Percentiles rank a stretch among this genome's conserved stretches.
Evolutionary conservation across 1,140 invertebrate genomes (phyloP).

Genomic region (Diachasma alloeum): DNA sequence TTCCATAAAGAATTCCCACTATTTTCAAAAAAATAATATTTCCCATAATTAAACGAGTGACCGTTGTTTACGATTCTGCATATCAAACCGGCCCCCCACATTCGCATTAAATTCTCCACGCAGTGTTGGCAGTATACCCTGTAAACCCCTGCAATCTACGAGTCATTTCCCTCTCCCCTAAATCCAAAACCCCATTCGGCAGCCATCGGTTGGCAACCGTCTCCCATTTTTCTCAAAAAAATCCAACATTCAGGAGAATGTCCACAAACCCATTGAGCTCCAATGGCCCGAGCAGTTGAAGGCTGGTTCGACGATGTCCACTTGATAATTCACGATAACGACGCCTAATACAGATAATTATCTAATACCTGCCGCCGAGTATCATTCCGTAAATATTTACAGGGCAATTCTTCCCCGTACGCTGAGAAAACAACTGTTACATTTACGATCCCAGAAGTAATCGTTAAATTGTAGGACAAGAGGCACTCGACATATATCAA

Average conservation of each 20-base stretch:
- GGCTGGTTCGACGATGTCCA: not conserved
- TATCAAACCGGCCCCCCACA: not conserved
- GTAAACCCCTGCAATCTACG: slow-evolving; percentile 14
- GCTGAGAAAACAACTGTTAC: not conserved
- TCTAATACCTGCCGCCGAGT: not conserved
- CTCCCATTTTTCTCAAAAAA: not conserved
- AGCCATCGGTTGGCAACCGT: not conserved
- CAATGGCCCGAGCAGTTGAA: not conserved
- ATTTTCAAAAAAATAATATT: not conserved
- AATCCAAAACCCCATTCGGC: not conserved
- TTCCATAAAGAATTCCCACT: not conserved
- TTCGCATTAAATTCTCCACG: slow-evolving; percentile 16
- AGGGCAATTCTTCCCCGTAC: not conserved
- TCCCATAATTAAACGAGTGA: not conserved
- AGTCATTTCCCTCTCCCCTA: not conserved
- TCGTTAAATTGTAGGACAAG: not conserved
- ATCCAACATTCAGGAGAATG: not conserved
- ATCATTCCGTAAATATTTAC: not conserved
- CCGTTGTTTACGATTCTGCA: slow-evolving; percentile 12
- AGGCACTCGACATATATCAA: not conserved
- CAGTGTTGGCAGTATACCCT: not conserved
- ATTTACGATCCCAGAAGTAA: not conserved
- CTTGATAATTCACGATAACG: not conserved
- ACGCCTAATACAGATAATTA: not conserved
- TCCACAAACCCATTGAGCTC: not conserved